These are phyloP conservation scores for Megaceryle maxima DNA, from an alignment of 2,113 vertebrate genomes.

Conservation along the genomic window DNA sequence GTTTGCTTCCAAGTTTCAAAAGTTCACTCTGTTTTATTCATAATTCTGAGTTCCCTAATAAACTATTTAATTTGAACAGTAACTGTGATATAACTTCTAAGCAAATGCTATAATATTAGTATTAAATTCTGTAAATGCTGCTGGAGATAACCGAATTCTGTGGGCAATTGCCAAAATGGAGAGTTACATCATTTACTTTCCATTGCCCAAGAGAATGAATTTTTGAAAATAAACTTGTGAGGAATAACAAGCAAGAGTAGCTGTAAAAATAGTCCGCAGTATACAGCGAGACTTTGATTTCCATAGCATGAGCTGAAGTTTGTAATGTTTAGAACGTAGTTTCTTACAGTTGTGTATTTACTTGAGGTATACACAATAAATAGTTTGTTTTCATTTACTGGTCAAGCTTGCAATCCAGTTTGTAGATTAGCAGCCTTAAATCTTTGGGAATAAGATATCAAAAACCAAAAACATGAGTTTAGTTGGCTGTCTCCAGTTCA, in stretches of 20 bases:
- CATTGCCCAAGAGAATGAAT: neutral
- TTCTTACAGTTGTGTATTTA: neutral
- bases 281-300: neutral
- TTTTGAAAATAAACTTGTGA: slow-evolving; percentile 9
- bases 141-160: neutral
- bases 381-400: neutral
- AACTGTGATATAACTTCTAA: neutral
- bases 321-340: neutral
- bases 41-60: neutral
- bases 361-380: neutral
- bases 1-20: slow-evolving; percentile 20
- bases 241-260: neutral
- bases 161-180: neutral
- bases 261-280: neutral
- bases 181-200: neutral
- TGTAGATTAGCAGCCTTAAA: neutral
- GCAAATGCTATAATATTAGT: neutral
- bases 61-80: neutral
- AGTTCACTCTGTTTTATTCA: neutral
- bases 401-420: neutral
- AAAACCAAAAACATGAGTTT: neutral
- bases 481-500: neutral
- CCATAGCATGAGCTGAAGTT: neutral
- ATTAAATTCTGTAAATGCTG: neutral
- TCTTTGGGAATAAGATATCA: neutral